These are phyloP conservation scores for Gnathonemus longibarbis DNA, from an alignment of 2,113 vertebrate genomes.

Conservation along the genomic window DNA sequence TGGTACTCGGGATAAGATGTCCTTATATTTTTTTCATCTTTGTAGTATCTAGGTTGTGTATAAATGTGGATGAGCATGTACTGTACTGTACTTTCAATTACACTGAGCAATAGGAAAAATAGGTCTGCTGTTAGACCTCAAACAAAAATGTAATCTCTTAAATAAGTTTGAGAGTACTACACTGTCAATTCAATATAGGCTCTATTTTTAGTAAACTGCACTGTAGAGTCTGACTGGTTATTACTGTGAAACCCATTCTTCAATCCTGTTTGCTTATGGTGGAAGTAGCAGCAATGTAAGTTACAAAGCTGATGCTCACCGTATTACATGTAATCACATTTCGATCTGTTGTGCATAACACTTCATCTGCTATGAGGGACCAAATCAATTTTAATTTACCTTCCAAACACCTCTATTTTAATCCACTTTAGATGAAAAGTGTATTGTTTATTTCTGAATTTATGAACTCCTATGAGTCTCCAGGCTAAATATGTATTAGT, in stretches of 20 bases:
- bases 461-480: background rate
- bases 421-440: background rate
- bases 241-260: background rate
- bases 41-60: background rate
- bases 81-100: background rate
- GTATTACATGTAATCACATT: background rate
- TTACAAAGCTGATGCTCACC: background rate
- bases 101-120: background rate
- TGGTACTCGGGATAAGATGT: background rate
- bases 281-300: background rate
- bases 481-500: background rate
- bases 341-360: background rate
- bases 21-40: background rate
- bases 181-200: background rate
- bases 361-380: background rate
- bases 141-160: background rate
- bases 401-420: background rate
- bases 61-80: background rate
- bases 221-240: background rate
- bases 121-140: background rate
- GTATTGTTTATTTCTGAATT: background rate
- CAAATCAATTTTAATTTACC: background rate
- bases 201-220: background rate
- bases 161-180: background rate
- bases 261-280: background rate